A percentile compares a stretch with the other conserved stretches of the same genome.
Conservation (phyloP, 2,113 vertebrate species). For the Neofelis nebulosa region DNA sequence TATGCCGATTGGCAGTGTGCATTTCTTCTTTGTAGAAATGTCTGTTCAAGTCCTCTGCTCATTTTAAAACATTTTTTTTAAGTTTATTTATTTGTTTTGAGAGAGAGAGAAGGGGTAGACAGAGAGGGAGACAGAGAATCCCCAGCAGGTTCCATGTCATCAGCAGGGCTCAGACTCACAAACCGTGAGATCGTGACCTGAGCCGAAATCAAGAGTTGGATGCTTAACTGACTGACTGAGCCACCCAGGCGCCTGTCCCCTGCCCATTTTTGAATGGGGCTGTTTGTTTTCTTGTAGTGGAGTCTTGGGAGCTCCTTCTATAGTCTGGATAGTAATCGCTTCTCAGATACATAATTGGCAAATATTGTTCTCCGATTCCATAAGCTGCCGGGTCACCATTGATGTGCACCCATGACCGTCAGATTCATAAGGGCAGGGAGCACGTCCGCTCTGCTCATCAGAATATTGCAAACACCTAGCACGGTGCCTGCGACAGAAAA, state of each 20-base stretch:
- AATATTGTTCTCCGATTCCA: not conserved
- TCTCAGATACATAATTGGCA: not conserved
- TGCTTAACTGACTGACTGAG: too few species aligned
- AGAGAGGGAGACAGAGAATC: too few species aligned
- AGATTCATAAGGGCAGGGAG: not conserved
- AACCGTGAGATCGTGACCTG: too few species aligned
- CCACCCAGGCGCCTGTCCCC: too few species aligned
- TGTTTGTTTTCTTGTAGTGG: not conserved
- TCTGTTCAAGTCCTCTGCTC: not conserved
- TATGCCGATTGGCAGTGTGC: too few species aligned
- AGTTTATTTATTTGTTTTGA: too few species aligned
- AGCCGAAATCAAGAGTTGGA: too few species aligned
- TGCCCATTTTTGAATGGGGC: not conserved
- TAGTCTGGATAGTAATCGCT: not conserved
- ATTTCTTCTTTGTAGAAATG: not conserved
- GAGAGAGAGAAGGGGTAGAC: too few species aligned
- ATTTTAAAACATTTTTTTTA: too few species aligned
- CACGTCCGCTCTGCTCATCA: not conserved
- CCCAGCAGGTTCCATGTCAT: too few species aligned
- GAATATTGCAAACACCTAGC: not conserved
- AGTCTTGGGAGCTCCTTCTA: not conserved
- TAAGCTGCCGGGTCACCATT: not conserved
- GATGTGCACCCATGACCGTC: fast-evolving
- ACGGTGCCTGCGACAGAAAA: not conserved
- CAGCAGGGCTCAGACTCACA: too few species aligned